Base-by-base conservation (phyloP, 1,140 invertebrate species). In the Drosophila erecta region DNA sequence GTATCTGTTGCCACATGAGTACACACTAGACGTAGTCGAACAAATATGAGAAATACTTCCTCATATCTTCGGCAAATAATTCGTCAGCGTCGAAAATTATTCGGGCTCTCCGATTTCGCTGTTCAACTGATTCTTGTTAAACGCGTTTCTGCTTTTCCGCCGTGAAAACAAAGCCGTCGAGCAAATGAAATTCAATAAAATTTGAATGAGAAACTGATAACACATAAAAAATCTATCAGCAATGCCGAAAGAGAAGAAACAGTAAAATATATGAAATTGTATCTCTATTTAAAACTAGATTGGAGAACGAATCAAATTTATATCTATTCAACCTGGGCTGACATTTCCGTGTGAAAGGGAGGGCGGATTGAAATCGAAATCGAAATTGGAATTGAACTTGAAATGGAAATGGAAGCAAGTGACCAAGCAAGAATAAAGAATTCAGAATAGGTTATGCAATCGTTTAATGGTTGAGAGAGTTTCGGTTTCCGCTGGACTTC, bases 61-160 rank as follows among this genome's bases (percentile, higher is more conserved):
- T 75, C 71, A 75, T 75, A 74, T 75, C 30, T 75, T 75, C 5
- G 59, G 72, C 72, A 75, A 75, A 71, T 71, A 70, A 47, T 57
- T 70, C 64, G 64, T 69, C 66, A 40, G 33, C 50, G 5, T 33
- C 35, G 33, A 69, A 67, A 70, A 54, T 53, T 54, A 46, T 56
- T 69, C 37, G 37, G 58, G 14, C 14, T 35, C 14, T 35, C 40
- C 24, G 50, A 46, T 69, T 70, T 22, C 11, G 44, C 22, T 47
- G 44, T 27, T 27, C 22, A 46, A 46, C 43, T 27, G n/a, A 22
- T 67, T 40, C 40, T 56, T 27, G 27, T 41, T 64, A 17, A 64
- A 66, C 58, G 59, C 62, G 61, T 67, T 54, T 67, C 17, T 30
- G 24, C 41, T 64, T 40, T 64, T 65, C 27, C 60, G 60, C 24